A percentile compares a stretch with the other conserved stretches of the same genome.
Evolutionary conservation across 53 echinoderm and acorn worm species (phyloP).

Genomic region (Hippasteria phrygiana): DNA sequence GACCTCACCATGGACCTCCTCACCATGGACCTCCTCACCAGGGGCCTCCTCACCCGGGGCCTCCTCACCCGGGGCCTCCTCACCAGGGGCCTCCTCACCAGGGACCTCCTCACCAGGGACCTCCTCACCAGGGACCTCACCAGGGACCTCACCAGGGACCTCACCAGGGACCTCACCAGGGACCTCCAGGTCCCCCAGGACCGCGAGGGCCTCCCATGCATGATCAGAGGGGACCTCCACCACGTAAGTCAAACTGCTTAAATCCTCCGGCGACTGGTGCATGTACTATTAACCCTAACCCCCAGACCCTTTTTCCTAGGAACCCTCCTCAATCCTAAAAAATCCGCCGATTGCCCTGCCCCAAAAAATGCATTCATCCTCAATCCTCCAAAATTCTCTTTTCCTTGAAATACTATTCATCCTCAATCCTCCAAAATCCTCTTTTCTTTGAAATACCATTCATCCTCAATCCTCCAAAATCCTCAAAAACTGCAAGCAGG

Average conservation of each 20-base stretch:
- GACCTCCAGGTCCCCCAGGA: constrained; percentile 49
- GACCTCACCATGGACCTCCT: constrained; percentile 41
- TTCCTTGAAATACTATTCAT: no score
- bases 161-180: constrained; percentile 21
- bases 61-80: constrained; percentile 30
- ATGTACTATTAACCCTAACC: no score
- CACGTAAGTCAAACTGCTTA: constrained; percentile 54
- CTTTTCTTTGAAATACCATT: no score
- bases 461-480: no score
- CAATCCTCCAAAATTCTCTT: no score
- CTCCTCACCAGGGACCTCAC: constrained; percentile 49
- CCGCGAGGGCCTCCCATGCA: constrained; percentile 40
- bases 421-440: no score
- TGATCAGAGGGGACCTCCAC: constrained; percentile 37
- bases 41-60: constrained; percentile 22
- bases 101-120: constrained; percentile 54
- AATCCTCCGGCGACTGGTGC: no score
- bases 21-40: constrained; percentile 20
- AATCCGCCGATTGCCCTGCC: no score
- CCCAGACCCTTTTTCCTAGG: no score
- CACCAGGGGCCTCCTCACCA: constrained; percentile 20
- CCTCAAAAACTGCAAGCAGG: no score
- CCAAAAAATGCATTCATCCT: no score
- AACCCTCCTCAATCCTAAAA: no score
- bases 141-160: constrained; percentile 17